Evolutionary conservation across 2,113 vertebrate genomes (phyloP), one percentile per base, ranked within the genome.

Genomic region (Bostrychus sinensis): DNA sequence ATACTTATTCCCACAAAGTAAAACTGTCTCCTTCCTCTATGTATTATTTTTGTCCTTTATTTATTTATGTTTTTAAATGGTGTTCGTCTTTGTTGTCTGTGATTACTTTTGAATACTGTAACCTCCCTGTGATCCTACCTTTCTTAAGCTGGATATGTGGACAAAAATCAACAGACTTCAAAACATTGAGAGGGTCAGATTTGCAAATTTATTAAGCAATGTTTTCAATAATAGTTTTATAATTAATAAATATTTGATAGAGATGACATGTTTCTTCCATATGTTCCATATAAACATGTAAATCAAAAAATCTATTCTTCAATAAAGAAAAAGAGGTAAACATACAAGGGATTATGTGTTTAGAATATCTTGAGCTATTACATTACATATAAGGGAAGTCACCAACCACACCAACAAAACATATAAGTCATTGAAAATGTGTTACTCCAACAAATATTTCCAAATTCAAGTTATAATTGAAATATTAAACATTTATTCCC

Each of bases 201-300:
- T 56, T 42, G 55, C 51, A 54, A 1, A 20, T 56, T 81, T 64
- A 78, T 66, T 86, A 28, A 51, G 14, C 48, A 51, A 7, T n/a
- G 48, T 51, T 51, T 28, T 28, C 48, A 36, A 62, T 56, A 2
- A 58, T 22, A 59, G n/a, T n/a, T n/a, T n/a, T n/a, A 46, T 26
- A 76, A 50, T 28, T 26, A 56, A 36, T 32, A 46, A 72, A 48
- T 56, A 53, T 46, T 19, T 38, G 5, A 45, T 34, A 4, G 22
- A 46, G 7, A 43, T n/a, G 19, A 23, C 16, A 10, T 65, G 12
- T 26, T 36, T 34, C 53, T 28, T 64, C 9, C 13, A 23, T 13
- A 13, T 39, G 37, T 32, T 30, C 8, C 30, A 32, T 32, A 32
- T n/a, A n/a, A 32, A 32, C 30, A 3, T 32, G 5, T 8, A 32